These are phyloP conservation scores for Numenius phaeopus DNA, from an alignment of 2,797 vertebrate species.

Conservation along the genomic window DNA sequence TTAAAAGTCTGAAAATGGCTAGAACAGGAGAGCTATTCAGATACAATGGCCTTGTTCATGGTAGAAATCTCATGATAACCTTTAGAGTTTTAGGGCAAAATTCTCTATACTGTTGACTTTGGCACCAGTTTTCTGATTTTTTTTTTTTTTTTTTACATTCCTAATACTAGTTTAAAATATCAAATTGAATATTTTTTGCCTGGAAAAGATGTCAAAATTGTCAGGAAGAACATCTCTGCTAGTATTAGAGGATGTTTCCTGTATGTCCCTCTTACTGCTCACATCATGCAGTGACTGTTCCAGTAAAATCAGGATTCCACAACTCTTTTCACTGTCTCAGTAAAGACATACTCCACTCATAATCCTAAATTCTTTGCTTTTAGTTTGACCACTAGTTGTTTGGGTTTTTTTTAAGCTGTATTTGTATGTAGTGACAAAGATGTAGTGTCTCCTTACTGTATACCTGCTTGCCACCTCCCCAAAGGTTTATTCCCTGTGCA, in stretches of 20 bases:
- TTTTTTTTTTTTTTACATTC: background rate
- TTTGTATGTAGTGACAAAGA: background rate
- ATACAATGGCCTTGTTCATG: background rate
- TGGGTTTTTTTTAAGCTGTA: background rate
- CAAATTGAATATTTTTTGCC: background rate
- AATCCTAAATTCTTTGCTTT: background rate
- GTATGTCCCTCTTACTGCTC: background rate
- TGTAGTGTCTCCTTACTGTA: background rate
- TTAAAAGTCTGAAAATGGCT: background rate
- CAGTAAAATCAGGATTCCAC: background rate
- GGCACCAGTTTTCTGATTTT: background rate
- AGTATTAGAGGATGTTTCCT: background rate
- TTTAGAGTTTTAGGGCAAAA: background rate
- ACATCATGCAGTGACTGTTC: background rate
- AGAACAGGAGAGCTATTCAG: background rate
- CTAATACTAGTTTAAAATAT: background rate
- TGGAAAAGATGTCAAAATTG: background rate
- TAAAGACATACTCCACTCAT: background rate
- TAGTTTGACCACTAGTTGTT: background rate
- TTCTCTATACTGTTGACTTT: background rate
- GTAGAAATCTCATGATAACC: background rate
- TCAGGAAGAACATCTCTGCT: background rate
- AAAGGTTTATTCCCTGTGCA: background rate
- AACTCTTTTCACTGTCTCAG: background rate
- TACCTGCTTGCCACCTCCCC: background rate